phyloP scores from a whole-genome alignment of 1,140 invertebrate genomes.

The Pararge aegeria region DNA sequence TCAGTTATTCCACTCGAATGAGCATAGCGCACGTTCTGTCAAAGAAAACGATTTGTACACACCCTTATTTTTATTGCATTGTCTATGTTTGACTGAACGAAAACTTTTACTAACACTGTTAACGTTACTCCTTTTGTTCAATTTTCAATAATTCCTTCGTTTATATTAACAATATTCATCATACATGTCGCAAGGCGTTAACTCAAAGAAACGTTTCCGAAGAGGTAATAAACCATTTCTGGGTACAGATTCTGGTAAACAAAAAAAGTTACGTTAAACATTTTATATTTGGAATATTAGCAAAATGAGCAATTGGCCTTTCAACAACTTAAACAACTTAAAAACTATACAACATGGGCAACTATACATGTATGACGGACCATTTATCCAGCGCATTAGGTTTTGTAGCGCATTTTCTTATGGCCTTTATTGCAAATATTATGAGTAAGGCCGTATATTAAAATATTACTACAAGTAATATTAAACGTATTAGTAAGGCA shows the following conservation, averaged over 20 bases:
- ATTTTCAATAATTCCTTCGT: neutral
- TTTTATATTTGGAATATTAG: too few species aligned
- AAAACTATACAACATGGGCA: too few species aligned
- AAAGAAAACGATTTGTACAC: conserved; percentile 70
- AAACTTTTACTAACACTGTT: conserved; percentile 38
- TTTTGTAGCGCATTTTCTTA: too few species aligned
- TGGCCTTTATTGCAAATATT: too few species aligned
- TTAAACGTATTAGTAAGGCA: conserved; percentile 1
- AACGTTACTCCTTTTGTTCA: neutral
- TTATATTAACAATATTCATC: neutral
- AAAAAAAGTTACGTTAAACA: too few species aligned
- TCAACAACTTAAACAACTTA: too few species aligned
- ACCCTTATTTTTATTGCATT: conserved; percentile 39
- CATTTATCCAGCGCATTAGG: too few species aligned
- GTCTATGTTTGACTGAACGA: conserved; percentile 44
- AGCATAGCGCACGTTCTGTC: conserved; percentile 45
- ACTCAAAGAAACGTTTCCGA: neutral
- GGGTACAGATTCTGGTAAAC: too few species aligned
- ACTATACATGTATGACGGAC: too few species aligned
- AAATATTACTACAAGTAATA: neutral
- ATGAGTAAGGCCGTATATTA: neutral
- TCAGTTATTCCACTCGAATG: conserved; percentile 59
- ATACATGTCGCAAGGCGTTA: neutral
- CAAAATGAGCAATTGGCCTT: too few species aligned
- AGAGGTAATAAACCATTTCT: too few species aligned